Conservation (phyloP, 1,140 invertebrate species). For the Microvelia longipes region DNA sequence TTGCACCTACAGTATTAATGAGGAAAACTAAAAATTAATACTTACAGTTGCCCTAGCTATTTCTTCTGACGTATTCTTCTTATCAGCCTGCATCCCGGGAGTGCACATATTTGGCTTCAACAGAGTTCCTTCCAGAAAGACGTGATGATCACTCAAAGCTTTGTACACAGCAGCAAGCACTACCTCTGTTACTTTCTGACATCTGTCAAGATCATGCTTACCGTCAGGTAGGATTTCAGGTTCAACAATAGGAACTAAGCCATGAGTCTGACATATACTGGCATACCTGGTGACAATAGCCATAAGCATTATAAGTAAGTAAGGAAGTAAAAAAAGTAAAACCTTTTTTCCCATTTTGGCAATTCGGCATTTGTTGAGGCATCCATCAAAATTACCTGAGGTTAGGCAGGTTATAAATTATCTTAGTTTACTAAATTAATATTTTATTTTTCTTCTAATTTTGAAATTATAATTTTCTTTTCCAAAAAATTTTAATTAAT, state of each 20-base stretch:
- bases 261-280: slow-evolving; percentile 13
- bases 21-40: too few species aligned
- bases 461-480: too few species aligned
- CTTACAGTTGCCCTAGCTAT: slow-evolving; percentile 42
- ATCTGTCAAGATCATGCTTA: slow-evolving; percentile 43
- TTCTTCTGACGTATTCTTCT: slow-evolving; percentile 16
- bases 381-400: too few species aligned
- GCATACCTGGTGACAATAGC: slow-evolving; percentile 6
- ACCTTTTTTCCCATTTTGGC: too few species aligned
- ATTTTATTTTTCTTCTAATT: too few species aligned
- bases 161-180: slow-evolving; percentile 52
- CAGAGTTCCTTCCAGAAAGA: slow-evolving; percentile 53
- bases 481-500: too few species aligned
- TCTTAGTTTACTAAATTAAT: too few species aligned
- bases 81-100: slow-evolving; percentile 39
- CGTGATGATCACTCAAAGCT: slow-evolving; percentile 50
- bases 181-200: slow-evolving; percentile 42
- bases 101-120: slow-evolving; percentile 63
- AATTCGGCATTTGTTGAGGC: too few species aligned
- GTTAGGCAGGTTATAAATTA: too few species aligned
- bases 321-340: too few species aligned
- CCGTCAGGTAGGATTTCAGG: slow-evolving; percentile 52
- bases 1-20: too few species aligned
- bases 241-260: slow-evolving; percentile 54
- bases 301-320: too few species aligned